Base-by-base conservation (phyloP, 2,113 vertebrate genomes). In the Cyanoliseus patagonus region DNA sequence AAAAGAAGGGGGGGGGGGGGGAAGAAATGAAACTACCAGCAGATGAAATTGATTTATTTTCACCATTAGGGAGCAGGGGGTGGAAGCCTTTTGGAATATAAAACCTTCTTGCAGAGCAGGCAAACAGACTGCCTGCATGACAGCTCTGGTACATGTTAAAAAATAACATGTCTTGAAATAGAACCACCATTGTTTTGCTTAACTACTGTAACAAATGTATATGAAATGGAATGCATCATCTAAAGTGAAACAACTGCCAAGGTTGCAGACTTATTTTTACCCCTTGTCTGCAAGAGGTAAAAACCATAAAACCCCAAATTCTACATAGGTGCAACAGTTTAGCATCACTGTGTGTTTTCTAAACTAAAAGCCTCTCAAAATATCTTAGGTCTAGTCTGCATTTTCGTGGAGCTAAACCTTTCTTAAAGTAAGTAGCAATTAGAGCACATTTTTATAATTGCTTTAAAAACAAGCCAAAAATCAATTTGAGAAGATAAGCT, bases 31-130 rank as follows among this genome's bases (percentile, higher is more conserved):
- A 98, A 97, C 90, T 95, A 96, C 90, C 81, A 97, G 96, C 98
- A 98, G 98, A 99, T 98, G 97, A 98, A 98, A 98, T 97, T 98
- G 98, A 99, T 99, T 99, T 98, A 98, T 98, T 98, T 98, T 97
- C 96, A 90, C 91, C 90, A 94, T 97, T 93, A 95, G 93, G 94
- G 87, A 84, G 37, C 27, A 68, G 82, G 84, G 81, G 90, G 91
- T 92, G 77, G 88, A 89, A 95, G 76, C 33, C 46, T 94, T 97
- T 97, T 86, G 97, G 98, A 98, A 98, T 97, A 97, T 95, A 97
- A 98, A 98, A 96, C 97, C 92, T 90, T 67, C 84, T 94, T 10
- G 5, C 55, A 41, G 83, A 95, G 92, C 91, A 95, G 96, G 95
- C 94, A 90, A 92, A 96, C 96, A 97, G 96, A 81, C 96, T 98